Evolutionary conservation across 2,113 vertebrate genomes (phyloP).

Genomic region (Phoxinus phoxinus): DNA sequence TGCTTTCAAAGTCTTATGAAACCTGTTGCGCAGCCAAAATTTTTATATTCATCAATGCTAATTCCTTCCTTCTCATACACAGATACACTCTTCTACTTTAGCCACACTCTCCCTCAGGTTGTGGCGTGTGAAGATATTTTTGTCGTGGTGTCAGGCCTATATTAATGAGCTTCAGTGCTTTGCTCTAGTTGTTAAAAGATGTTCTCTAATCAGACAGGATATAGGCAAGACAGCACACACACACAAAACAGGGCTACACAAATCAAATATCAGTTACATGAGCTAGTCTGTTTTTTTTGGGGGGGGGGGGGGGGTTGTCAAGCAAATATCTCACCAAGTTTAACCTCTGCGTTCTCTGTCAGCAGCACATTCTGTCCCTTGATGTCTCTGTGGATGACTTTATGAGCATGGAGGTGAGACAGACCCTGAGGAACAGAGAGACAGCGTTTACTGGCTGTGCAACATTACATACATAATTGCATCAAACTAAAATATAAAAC

Average conservation of each 20-base stretch:
- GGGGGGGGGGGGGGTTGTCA: too few species aligned
- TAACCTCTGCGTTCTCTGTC: slow-evolving; percentile 93
- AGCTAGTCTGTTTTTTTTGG: neutral
- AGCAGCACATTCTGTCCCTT: slow-evolving; percentile 93
- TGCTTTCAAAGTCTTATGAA: neutral
- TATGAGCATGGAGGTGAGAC: slow-evolving; percentile 90
- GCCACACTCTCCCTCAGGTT: slow-evolving; percentile 21
- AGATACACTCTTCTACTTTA: slow-evolving; percentile 9
- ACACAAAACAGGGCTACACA: neutral
- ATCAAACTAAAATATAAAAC: neutral
- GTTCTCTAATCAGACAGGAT: slow-evolving; percentile 22
- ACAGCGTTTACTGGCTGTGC: neutral
- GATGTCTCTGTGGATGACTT: slow-evolving; percentile 94
- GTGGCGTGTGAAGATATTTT: slow-evolving; percentile 30
- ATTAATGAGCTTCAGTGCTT: slow-evolving; percentile 19
- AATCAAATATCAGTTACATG: neutral
- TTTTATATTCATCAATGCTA: slow-evolving; percentile 5
- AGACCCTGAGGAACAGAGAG: slow-evolving; percentile 78
- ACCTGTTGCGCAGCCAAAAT: neutral
- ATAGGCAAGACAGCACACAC: slow-evolving; percentile 18
- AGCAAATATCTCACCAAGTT: slow-evolving; percentile 78
- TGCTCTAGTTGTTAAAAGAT: slow-evolving; percentile 24
- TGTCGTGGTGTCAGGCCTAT: slow-evolving; percentile 36
- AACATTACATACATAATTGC: neutral
- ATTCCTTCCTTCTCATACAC: neutral